phyloP scores from a whole-genome alignment of 1,140 invertebrate species.

The Ips nitidus region DNA sequence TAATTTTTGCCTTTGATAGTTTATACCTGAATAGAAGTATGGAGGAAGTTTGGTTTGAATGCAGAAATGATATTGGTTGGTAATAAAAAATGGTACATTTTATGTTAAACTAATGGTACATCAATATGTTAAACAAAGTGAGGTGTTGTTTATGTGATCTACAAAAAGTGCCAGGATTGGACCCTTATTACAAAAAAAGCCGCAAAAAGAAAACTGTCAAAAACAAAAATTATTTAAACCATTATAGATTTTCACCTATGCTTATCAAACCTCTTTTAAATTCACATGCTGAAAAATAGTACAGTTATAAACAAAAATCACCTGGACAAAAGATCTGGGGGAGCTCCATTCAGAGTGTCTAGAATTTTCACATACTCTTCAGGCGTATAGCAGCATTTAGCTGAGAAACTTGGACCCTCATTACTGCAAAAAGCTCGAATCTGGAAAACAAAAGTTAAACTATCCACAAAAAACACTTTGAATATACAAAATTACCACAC shows the following conservation, averaged over 20 bases:
- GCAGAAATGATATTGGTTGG: no score
- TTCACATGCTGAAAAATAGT: no score
- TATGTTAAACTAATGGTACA: not conserved
- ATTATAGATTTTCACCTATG: not conserved
- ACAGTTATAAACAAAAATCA: not conserved
- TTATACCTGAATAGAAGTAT: slow-evolving; percentile 25
- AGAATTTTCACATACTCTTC: slow-evolving; percentile 4
- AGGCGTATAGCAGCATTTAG: not conserved
- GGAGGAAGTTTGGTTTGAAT: not conserved
- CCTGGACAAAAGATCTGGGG: not conserved
- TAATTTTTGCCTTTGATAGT: slow-evolving; percentile 35
- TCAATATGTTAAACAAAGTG: no score
- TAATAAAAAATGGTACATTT: no score
- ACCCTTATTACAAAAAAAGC: no score
- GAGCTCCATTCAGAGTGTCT: not conserved
- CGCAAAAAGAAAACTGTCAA: not conserved
- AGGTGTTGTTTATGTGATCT: no score
- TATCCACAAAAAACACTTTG: no score
- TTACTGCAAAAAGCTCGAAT: not conserved
- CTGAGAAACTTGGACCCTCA: not conserved
- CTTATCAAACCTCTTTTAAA: no score
- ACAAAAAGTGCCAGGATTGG: no score
- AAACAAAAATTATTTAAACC: not conserved
- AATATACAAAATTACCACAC: no score
- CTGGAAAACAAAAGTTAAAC: not conserved